Evolutionary conservation across 2,113 vertebrate genomes (phyloP), one percentile per base, ranked within the genome.

Genomic region (Panthera uncia): DNA sequence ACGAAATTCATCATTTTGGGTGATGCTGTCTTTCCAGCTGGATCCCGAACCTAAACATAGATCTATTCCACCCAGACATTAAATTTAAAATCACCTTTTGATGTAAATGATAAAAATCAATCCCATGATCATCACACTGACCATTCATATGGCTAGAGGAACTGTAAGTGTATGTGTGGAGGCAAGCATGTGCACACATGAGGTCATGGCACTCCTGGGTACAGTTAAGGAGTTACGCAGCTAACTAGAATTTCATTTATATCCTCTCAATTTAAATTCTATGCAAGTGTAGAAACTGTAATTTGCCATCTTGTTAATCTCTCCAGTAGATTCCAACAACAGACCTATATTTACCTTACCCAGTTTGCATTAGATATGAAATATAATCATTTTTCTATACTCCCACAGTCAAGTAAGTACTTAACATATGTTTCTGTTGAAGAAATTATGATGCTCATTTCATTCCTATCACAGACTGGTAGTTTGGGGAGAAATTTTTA

Each of bases 371-470:
- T 84, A 95, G 33, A 76, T 74, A 88, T 89, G 19, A 95, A 93
- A 94, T 71, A 81, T 12, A 83, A 81, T 89, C 65, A 88, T 69
- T 94, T 91, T 96, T 85, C 14, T 57, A 29, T 41, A 45, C 18
- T 74, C 41, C 15, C 45, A 85, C 16, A 91, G 23, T 78, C 36
- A 97, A 89, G 21, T 83, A 92, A 92, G 55, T 93, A 88, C 57
- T 80, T 71, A 98, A 69, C 89, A 96, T 88, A 78, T 95, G 61
- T 86, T 95, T 94, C 76, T 94, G 11, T 76, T 95, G 38, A 96
- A 93, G 45, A 96, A 90, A 95, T 79, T 48, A 89, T 33, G 29
- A 38, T 61, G 36, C 25, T 82, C 63, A 68, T 91, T 97, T 97
- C 45, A 91, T 86, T 94, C 95, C 91, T 89, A 61, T 52, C 83